Percentiles rank a stretch among this genome's conserved stretches.
Conservation (phyloP, 1,140 invertebrate genomes). For the Paracyclopina nana region DNA sequence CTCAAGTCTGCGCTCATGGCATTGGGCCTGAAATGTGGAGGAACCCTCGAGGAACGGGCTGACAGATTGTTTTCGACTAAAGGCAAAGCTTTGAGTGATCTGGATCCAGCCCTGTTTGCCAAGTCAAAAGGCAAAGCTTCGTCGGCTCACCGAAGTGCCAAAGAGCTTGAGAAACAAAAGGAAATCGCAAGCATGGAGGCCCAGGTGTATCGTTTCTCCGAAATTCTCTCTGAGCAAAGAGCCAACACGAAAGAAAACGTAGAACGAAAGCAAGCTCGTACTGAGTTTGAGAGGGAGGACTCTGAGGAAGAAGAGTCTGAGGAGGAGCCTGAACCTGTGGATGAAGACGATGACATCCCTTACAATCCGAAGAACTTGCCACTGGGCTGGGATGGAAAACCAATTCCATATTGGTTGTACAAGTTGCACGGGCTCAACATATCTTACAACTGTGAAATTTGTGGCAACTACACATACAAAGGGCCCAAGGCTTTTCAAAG, state of each 20-base stretch:
- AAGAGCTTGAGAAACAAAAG: conserved; percentile 41
- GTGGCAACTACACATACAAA: conserved; percentile 98
- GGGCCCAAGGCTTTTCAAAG: conserved; percentile 99
- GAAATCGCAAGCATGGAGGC: conserved; percentile 24
- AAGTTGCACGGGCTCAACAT: conserved; percentile 98
- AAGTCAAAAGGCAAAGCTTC: conserved; percentile 50
- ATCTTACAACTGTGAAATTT: conserved; percentile 97
- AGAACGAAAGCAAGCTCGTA: conserved; percentile 88
- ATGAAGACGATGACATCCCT: conserved; percentile 75
- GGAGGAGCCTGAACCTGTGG: conserved; percentile 56
- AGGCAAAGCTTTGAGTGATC: conserved; percentile 55
- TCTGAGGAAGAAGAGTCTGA: conserved; percentile 75
- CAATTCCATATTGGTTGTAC: conserved; percentile 98
- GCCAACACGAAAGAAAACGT: conserved; percentile 91
- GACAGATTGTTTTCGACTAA: conserved; percentile 87
- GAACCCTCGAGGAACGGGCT: conserved; percentile 84
- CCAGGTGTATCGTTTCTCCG: conserved; percentile 42
- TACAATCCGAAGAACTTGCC: conserved; percentile 99
- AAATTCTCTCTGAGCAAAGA: conserved; percentile 59
- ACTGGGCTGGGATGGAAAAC: conserved; percentile 98
- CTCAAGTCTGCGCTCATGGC: conserved; percentile 93
- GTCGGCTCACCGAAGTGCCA: conserved; percentile 39
- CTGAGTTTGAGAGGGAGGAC: conserved; percentile 78
- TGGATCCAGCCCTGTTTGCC: conserved; percentile 74
- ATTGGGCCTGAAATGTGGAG: conserved; percentile 93